Percentiles rank a stretch among this genome's conserved stretches.
phyloP scores from a whole-genome alignment of 2,113 vertebrate species.

The Phrynocephalus versicolor region DNA sequence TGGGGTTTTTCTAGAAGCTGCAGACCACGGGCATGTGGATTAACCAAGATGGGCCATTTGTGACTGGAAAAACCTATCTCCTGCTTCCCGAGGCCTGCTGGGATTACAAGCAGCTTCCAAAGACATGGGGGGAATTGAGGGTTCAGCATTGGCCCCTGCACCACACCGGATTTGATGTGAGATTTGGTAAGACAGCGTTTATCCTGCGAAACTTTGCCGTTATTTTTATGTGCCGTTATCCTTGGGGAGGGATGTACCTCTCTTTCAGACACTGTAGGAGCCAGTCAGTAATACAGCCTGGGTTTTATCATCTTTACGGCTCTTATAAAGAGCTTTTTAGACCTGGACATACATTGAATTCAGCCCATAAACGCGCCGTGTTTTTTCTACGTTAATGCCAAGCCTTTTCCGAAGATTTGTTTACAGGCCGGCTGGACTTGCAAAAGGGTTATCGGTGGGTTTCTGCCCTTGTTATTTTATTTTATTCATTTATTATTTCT shows the following conservation, averaged over 20 bases:
- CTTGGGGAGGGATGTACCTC: no score
- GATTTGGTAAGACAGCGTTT: no score
- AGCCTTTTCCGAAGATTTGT: constrained; percentile 49
- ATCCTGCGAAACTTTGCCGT: no score
- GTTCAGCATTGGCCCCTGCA: background rate
- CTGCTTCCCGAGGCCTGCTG: no score
- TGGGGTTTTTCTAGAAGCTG: background rate
- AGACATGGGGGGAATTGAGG: no score
- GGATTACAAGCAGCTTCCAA: no score
- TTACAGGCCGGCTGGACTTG: constrained; percentile 47
- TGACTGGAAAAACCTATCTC: no score
- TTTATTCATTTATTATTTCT: background rate
- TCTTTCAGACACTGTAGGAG: background rate
- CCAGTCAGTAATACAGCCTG: constrained; percentile 4
- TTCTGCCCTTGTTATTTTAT: constrained; percentile 37
- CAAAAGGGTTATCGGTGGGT: constrained; percentile 39
- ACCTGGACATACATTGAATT: constrained; percentile 27
- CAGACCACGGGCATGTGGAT: no score
- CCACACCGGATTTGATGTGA: no score
- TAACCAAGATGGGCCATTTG: no score
- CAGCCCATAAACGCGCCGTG: constrained; percentile 29
- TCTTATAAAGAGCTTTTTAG: constrained; percentile 18
- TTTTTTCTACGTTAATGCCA: constrained; percentile 40
- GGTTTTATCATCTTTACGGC: background rate
- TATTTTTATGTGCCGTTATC: no score